Base-by-base conservation (phyloP, 2,888 invertebrate species). In the Melanotus villosus region DNA sequence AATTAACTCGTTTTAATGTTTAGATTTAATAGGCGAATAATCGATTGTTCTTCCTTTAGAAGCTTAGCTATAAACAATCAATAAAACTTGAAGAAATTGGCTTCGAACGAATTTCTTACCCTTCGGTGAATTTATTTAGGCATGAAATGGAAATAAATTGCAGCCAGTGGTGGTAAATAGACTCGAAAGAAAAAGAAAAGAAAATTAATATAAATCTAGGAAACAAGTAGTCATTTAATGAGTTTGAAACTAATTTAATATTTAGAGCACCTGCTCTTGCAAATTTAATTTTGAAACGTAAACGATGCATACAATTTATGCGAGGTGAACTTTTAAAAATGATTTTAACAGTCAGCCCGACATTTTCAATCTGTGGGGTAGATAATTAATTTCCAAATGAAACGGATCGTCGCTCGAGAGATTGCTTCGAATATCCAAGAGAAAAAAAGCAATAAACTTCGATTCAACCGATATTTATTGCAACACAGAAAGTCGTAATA, bases 171-270 rank as follows among this genome's bases (percentile, higher is more conserved):
- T 38, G 14, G 14, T 14, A 38, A 5, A 4, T 1, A 41, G 9
- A 16, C 41, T n/a, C n/a, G n/a, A 41, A 18, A 14, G 5, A 41
- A 1, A 41, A 14, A 41, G 18, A 30, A 16, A 19, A 0, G 32
- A n/a, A 52, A 18, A 52, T 34, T 30, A 32, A 52, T 2, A 32
- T 26, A 30, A 52, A 52, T 23, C 52, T 32, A 16, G 9, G 19
- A 32, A 16, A 52, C 52, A 52, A 52, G 18, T 21, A 45, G 19
- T n/a, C 34, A 30, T 34, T 52, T 52, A 52, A 52, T 52, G 52
- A 52, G 52, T 52, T 52, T 32, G 12, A 52, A 52, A 52, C 52
- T 52, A 52, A 52, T 34, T 52, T 19, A 52, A 32, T 52, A 52
- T 32, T 52, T 32, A 32, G 18, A 52, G 52, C 52, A 52, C 52